Conservation (phyloP, 2,888 invertebrate species). For the Alitta virens region DNA sequence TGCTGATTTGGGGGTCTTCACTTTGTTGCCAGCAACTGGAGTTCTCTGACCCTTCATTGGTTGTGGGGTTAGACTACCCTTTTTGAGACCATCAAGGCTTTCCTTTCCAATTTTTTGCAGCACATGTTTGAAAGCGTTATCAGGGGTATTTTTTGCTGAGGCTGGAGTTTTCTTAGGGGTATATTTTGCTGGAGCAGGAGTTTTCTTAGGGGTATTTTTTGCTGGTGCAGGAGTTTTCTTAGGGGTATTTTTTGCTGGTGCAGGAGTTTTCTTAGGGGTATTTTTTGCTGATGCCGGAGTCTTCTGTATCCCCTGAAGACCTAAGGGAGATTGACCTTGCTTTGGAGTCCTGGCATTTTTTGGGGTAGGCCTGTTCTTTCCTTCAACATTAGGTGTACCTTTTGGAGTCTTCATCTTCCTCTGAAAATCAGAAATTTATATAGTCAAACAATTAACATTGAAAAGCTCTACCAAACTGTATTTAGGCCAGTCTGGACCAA, state of each 20-base stretch:
- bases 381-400: not conserved
- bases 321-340: not conserved
- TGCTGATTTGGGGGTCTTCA: slow-evolving; percentile 24
- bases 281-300: not conserved
- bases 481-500: no score
- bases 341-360: not conserved
- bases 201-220: not conserved
- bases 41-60: not conserved
- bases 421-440: no score
- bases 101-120: not conserved
- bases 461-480: no score
- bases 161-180: not conserved
- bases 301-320: no score
- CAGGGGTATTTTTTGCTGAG: not conserved
- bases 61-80: not conserved
- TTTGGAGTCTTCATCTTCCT: slow-evolving; percentile 2
- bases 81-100: not conserved
- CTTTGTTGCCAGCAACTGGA: not conserved
- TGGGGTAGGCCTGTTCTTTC: not conserved
- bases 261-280: not conserved
- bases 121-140: not conserved
- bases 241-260: not conserved
- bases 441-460: no score
- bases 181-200: not conserved
- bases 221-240: not conserved